Conservation (phyloP, 1,140 invertebrate genomes). For the Solenopsis invicta region DNA sequence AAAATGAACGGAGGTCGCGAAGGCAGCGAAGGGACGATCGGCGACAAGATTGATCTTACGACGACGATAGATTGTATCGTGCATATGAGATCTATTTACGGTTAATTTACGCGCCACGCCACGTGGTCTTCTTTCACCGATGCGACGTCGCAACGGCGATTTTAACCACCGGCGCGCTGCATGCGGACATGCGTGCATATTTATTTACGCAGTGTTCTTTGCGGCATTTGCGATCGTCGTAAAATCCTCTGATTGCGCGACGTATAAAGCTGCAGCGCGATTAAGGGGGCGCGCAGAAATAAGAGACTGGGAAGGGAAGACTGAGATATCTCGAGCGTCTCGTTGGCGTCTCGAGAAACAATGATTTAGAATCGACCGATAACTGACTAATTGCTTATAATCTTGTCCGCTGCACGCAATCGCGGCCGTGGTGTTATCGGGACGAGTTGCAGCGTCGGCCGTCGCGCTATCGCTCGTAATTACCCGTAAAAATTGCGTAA, state of each 20-base stretch:
- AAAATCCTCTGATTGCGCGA: conserved; percentile 31
- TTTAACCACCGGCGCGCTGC: background rate
- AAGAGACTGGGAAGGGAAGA: background rate
- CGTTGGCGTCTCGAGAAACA: background rate
- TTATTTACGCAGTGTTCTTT: conserved; percentile 25
- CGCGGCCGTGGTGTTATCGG: background rate
- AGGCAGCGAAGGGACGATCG: background rate
- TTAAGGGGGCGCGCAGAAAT: conserved; percentile 9
- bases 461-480: conserved; percentile 22
- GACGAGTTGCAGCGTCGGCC: background rate
- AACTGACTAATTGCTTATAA: conserved; percentile 44
- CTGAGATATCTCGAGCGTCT: conserved; percentile 17
- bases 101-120: conserved; percentile 39
- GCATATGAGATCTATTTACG: conserved; percentile 38
- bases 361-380: conserved; percentile 35
- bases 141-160: background rate
- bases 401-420: background rate
- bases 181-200: background rate
- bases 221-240: background rate
- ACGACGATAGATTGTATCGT: conserved; percentile 42
- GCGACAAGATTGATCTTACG: conserved; percentile 51
- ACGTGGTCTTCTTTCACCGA: background rate
- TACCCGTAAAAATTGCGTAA: conserved; percentile 19
- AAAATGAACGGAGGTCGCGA: conserved; percentile 28
- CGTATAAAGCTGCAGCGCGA: background rate